Evolutionary conservation across 1,140 invertebrate species (phyloP), one percentile per base, ranked within the genome.

Genomic region (Metaphire vulgaris): DNA sequence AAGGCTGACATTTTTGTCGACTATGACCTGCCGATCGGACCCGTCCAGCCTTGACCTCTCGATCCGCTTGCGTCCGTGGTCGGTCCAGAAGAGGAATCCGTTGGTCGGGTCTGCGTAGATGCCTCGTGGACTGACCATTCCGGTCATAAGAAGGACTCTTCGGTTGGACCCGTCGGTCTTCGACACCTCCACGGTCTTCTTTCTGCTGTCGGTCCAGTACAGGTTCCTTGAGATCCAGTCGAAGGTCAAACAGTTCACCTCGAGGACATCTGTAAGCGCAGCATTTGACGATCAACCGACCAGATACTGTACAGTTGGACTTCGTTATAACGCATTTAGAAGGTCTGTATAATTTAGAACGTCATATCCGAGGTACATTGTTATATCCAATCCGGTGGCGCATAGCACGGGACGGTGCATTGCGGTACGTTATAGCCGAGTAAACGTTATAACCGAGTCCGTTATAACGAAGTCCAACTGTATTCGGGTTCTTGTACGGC

Each of bases 121-220:
- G 78, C 94, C 95, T 84, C 96, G 88, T 0, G 96, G 94, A 88
- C 97, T 96, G 0, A 90, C 89, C 33, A 97, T 88, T 76, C 89
- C 90, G 66, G 90, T 89, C 29, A 89, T 89, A 33, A 95, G 88
- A 12, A 98, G 87, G 21, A 92, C 88, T 77, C 91, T 90, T 76
- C 85, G 84, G 77, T 91, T 86, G 14, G 90, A 90, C 64, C 89
- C 89, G 74, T 95, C 91, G 29, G 97, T 85, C 84, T 91, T 92
- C 1, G 92, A 92, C 26, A 96, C 94, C 87, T 94, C 93, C 77
- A 98, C 92, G 0, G 92, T 93, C 73, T 91, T 89, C 82, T 92
- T 92, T 2, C 89, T 89, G 0, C 94, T 95, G 86, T 98, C 96
- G 0, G 94, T 94, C 93, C 96, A 98, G 84, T 94, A 98, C 69